These are phyloP conservation scores for Adelognathus sp. DNA, from an alignment of 2,888 invertebrate genomes.

Conservation along the genomic window DNA sequence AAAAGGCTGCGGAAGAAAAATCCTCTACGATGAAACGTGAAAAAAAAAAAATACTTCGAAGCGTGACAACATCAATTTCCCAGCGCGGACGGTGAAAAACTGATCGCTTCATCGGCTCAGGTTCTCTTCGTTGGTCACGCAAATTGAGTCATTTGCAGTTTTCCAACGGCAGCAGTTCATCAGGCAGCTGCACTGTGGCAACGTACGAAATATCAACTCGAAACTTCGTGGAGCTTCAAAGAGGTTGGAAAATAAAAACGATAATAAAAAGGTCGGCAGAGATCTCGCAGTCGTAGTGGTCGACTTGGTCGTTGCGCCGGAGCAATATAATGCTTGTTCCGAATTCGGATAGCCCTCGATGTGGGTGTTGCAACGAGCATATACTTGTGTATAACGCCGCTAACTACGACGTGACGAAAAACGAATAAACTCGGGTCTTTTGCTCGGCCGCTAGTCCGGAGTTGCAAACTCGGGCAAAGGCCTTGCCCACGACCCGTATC, in stretches of 20 bases:
- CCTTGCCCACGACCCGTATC: not conserved
- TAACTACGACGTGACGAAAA: not conserved
- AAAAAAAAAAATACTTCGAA: not conserved
- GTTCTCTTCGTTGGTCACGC: constrained; percentile 38
- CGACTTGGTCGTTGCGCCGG: not conserved
- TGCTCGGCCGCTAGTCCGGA: not conserved
- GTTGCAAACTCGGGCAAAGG: not conserved
- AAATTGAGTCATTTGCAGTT: constrained; percentile 42
- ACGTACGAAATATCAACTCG: constrained; percentile 13
- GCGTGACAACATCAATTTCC: not conserved
- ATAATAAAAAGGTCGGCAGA: not conserved
- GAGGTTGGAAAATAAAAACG: not conserved
- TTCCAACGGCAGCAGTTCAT: not conserved
- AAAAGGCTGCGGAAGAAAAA: too few relatives aligned
- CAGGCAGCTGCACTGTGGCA: not conserved
- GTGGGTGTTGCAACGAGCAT: not conserved
- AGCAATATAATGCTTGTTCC: not conserved
- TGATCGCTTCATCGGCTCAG: not conserved
- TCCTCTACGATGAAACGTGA: not conserved
- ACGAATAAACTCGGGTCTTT: not conserved
- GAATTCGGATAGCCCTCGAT: not conserved
- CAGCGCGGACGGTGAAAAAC: not conserved
- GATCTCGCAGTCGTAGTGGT: not conserved
- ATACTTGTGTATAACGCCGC: not conserved
- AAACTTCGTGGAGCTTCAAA: not conserved